These are phyloP conservation scores for Hoplodrina blanda DNA, from an alignment of 2,888 invertebrate species.

Conservation along the genomic window DNA sequence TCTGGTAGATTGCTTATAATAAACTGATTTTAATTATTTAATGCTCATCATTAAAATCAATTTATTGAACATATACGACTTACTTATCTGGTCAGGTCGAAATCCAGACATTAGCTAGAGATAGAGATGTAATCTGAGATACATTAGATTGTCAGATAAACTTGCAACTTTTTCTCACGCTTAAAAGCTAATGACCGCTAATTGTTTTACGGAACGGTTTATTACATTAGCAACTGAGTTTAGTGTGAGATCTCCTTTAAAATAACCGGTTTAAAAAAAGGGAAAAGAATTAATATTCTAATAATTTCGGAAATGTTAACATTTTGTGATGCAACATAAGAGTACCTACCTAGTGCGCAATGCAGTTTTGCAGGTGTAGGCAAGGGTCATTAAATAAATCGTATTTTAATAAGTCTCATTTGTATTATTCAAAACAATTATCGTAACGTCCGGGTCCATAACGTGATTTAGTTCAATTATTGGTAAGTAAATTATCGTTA, in stretches of 20 bases:
- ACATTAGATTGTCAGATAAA: conserved; percentile 44
- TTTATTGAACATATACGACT: background rate
- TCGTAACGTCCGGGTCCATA: too few relatives aligned
- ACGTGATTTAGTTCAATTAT: conserved; percentile 8
- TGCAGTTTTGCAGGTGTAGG: background rate
- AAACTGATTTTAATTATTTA: too few relatives aligned
- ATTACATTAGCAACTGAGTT: conserved; percentile 46
- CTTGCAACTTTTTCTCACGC: conserved; percentile 58
- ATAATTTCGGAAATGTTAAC: too few relatives aligned
- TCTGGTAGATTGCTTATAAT: background rate
- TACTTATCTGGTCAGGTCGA: conserved; percentile 15
- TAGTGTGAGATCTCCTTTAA: conserved; percentile 16
- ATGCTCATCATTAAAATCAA: too few relatives aligned
- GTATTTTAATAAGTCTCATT: background rate
- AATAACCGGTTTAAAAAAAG: background rate
- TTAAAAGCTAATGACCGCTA: conserved; percentile 63
- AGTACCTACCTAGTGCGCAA: background rate
- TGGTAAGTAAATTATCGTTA: background rate
- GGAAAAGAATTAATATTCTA: too few relatives aligned
- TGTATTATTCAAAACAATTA: background rate
- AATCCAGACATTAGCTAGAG: conserved; percentile 21
- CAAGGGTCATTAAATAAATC: too few relatives aligned
- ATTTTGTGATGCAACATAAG: too few relatives aligned
- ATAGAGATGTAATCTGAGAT: conserved; percentile 26
- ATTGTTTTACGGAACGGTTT: conserved; percentile 56